These are phyloP conservation scores for Cotesia glomerata DNA, from an alignment of 1,140 invertebrate species.

Conservation along the genomic window DNA sequence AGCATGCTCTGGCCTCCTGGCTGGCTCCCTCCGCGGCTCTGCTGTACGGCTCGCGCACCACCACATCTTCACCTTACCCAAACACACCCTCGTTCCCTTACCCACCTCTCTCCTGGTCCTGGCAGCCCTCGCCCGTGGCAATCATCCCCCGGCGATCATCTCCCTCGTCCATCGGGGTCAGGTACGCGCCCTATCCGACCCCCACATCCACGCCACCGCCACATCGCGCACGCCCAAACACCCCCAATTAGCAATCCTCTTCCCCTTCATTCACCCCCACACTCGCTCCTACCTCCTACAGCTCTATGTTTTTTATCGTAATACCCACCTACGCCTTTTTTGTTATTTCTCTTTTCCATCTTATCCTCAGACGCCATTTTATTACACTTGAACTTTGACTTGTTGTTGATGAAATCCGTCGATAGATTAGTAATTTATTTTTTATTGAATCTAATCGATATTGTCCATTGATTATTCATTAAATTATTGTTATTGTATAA, in stretches of 20 bases:
- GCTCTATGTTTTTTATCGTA: background rate
- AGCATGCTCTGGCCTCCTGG: conserved; percentile 46
- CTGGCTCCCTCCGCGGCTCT: conserved; percentile 46
- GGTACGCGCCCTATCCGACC: conserved; percentile 57
- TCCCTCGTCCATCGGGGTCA: conserved; percentile 49
- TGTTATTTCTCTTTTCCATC: background rate
- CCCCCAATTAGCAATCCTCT: conserved; percentile 52
- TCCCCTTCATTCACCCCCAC: conserved; percentile 13
- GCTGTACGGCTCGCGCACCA: conserved; percentile 45
- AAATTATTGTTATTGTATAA: too few species aligned
- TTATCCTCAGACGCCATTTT: conserved; percentile 11
- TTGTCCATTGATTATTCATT: background rate
- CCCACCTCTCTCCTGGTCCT: conserved; percentile 55
- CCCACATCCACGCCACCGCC: conserved; percentile 51
- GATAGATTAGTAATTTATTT: too few species aligned
- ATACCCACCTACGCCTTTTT: background rate
- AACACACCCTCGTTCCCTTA: conserved; percentile 48
- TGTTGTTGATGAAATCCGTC: too few species aligned
- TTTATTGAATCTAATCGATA: too few species aligned
- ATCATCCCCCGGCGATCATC: conserved; percentile 58
- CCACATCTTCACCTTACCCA: conserved; percentile 49
- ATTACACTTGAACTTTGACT: background rate
- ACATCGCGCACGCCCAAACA: conserved; percentile 46
- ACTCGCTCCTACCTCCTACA: background rate
- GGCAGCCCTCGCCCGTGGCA: conserved; percentile 51